Conservation (phyloP, 2,113 vertebrate species). For the Pachycephala philippinensis region DNA sequence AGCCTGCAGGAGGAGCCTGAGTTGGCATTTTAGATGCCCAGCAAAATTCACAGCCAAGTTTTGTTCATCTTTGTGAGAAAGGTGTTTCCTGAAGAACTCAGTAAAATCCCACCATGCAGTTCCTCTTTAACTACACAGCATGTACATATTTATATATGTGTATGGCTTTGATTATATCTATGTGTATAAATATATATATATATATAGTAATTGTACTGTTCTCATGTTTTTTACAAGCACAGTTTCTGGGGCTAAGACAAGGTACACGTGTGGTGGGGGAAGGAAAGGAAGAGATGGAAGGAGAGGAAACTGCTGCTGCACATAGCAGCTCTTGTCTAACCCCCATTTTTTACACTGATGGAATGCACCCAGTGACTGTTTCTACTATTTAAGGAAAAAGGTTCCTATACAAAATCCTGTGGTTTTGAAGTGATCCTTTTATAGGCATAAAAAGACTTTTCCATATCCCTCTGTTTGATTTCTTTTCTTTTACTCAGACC, state of each 20-base stretch:
- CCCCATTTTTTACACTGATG: constrained; percentile 13
- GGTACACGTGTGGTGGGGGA: accelerated
- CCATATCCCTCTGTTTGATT: constrained; percentile 36
- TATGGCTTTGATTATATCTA: neutral
- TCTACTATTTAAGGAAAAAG: constrained; percentile 63
- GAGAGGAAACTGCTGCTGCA: neutral
- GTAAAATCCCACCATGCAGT: neutral
- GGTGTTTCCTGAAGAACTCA: neutral
- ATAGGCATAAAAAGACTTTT: constrained; percentile 64
- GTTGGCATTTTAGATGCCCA: neutral
- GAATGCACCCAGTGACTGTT: constrained; percentile 24
- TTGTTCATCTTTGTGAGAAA: neutral
- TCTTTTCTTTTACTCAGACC: constrained; percentile 25
- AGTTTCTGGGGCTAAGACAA: neutral
- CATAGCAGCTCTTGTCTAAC: neutral
- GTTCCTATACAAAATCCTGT: constrained; percentile 58
- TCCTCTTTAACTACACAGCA: neutral
- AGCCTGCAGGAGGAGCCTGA: neutral
- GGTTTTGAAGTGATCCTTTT: constrained; percentile 64
- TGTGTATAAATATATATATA: neutral
- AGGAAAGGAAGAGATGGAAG: neutral
- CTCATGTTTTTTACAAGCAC: neutral
- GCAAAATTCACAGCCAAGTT: neutral
- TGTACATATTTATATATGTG: no score
- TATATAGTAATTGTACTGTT: neutral